These are phyloP conservation scores for Pimpla rufipes DNA, from an alignment of 2,888 invertebrate genomes.

Conservation along the genomic window DNA sequence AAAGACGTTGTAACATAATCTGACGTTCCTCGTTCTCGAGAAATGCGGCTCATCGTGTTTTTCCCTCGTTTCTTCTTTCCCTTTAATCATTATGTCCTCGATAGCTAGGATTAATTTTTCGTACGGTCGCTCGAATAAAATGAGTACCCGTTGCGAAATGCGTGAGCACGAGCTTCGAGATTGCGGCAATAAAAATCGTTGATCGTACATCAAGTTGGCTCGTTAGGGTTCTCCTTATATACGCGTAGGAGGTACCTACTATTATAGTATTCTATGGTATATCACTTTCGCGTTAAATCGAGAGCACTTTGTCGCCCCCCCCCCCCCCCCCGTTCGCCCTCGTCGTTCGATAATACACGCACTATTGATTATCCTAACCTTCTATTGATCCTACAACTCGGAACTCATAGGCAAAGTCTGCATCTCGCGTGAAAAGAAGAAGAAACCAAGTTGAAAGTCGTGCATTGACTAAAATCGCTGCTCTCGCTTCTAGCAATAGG, in stretches of 20 bases:
- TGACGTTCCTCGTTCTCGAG: too few relatives aligned
- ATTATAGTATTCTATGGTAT: constrained; percentile 57
- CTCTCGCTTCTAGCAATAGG: too few relatives aligned
- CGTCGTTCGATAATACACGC: background rate
- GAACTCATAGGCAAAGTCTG: constrained; percentile 46
- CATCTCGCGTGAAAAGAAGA: constrained; percentile 34
- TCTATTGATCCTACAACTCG: constrained; percentile 33
- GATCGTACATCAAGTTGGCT: constrained; percentile 30
- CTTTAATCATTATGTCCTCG: too few relatives aligned
- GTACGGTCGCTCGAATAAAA: constrained; percentile 37
- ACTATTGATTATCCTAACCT: constrained; percentile 41
- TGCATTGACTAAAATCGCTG: constrained; percentile 38
- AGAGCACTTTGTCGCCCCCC: constrained; percentile 21
- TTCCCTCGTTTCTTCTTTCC: background rate
- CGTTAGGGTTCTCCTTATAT: background rate
- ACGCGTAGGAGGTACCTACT: constrained; percentile 41
- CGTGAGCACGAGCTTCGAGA: constrained; percentile 51
- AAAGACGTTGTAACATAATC: too few relatives aligned
- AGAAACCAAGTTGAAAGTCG: constrained; percentile 28
- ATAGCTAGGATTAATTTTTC: too few relatives aligned
- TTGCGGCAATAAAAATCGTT: constrained; percentile 61
- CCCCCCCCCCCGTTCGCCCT: constrained; percentile 15
- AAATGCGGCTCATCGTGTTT: too few relatives aligned
- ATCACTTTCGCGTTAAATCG: constrained; percentile 66
- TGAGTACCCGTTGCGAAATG: background rate